Evolutionary conservation across 2,888 invertebrate genomes (phyloP).

Genomic region (Boloria euphrosyne): DNA sequence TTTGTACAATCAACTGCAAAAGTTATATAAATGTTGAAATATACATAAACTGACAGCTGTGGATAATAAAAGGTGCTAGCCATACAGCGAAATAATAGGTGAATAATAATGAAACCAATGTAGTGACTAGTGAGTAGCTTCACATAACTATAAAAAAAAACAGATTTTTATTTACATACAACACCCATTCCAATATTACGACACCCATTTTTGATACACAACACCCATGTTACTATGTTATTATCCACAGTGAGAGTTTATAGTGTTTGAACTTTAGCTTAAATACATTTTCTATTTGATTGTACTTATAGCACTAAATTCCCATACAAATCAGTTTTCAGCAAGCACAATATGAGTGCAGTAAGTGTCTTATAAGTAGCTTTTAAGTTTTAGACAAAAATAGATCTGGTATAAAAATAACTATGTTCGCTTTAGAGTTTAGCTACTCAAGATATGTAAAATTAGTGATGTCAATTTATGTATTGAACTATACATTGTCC

Average conservation of each 20-base stretch:
- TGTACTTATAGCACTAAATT: slow-evolving; percentile 5
- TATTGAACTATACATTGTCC: slow-evolving; percentile 12
- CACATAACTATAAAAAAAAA: no score
- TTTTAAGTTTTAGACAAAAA: neutral
- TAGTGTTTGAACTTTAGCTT: neutral
- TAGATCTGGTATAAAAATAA: neutral
- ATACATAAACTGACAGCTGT: neutral
- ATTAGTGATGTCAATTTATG: slow-evolving; percentile 14
- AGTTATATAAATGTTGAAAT: neutral
- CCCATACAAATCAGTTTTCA: neutral
- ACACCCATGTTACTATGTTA: neutral
- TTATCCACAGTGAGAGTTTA: slow-evolving; percentile 8
- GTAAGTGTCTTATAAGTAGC: slow-evolving; percentile 27
- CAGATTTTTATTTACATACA: neutral
- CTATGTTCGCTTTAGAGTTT: neutral
- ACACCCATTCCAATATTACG: neutral
- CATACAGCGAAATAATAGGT: neutral
- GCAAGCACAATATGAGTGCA: slow-evolving; percentile 23
- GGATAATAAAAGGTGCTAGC: slow-evolving; percentile 16
- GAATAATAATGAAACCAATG: neutral
- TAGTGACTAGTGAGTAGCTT: no score
- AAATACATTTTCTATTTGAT: slow-evolving; percentile 1
- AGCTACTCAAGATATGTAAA: slow-evolving; percentile 1
- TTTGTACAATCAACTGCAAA: slow-evolving; percentile 5
- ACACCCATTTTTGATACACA: neutral